Evolutionary conservation across 2,797 vertebrate genomes (phyloP).

Genomic region (Rousettus madagascariensis): DNA sequence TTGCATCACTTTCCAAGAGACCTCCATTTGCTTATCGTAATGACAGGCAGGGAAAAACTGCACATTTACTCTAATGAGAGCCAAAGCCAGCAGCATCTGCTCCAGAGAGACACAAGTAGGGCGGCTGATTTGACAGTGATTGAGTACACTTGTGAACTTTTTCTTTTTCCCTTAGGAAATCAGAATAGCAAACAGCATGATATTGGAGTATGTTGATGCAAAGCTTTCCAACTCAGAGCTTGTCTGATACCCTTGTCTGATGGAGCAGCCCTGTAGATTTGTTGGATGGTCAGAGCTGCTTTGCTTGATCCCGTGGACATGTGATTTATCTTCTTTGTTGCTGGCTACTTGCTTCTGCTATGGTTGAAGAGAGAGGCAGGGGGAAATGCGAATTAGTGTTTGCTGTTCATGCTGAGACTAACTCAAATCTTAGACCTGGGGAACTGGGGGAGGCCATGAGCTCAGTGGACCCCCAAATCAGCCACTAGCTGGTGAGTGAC

Average conservation of each 20-base stretch:
- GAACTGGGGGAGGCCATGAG: neutral
- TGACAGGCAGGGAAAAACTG: neutral
- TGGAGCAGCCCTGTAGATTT: neutral
- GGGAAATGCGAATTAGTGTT: neutral
- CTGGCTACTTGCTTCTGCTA: slow-evolving; percentile 53
- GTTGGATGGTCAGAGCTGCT: neutral
- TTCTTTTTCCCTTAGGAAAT: slow-evolving; percentile 41
- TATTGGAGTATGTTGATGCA: neutral
- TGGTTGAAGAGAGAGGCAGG: slow-evolving; percentile 26
- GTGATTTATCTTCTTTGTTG: neutral
- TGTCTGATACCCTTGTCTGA: neutral
- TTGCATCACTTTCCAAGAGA: neutral
- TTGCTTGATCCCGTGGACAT: neutral
- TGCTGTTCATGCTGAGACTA: neutral
- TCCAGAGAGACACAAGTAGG: slow-evolving; percentile 1
- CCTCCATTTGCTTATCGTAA: neutral
- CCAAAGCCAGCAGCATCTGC: neutral
- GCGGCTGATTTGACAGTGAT: slow-evolving; percentile 49
- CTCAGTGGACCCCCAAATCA: neutral
- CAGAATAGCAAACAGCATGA: neutral
- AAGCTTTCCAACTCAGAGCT: neutral
- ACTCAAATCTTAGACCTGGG: neutral
- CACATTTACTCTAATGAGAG: slow-evolving; percentile 13
- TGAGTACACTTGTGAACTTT: slow-evolving; percentile 6
- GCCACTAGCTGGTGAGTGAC: neutral